Base-by-base conservation (phyloP, 1,140 invertebrate genomes). In the Ruditapes philippinarum region DNA sequence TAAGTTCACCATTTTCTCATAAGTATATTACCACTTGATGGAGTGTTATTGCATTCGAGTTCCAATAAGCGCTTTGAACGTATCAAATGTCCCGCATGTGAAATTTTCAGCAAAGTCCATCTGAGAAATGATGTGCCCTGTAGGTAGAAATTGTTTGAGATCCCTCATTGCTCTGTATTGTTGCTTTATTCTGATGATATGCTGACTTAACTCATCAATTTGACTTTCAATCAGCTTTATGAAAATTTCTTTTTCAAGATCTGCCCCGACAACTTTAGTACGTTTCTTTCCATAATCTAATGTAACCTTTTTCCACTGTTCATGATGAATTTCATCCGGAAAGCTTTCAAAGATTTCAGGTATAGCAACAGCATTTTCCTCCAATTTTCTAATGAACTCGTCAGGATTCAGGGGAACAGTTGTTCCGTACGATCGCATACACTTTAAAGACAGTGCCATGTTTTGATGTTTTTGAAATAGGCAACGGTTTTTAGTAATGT, bases 61-160 rank as follows among this genome's bases (percentile, higher is more conserved):
- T 86, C 70, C 85, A 90, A 42, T 89, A 80, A 3, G 89, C 82
- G n/a, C 81, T 82, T 62, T 91, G 90, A 17, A 91, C 79, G 45
- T 91, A 65, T 89, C 88, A 4, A 33, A 76, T 25, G 45, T 57
- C 19, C n/a, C 5, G 36, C 90, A 91, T 0, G 38, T 36, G 70
- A 54, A 89, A 31, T 89, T 92, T 73, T 91, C 89, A 5, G 89
- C 82, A 74, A 92, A 91, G 74, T 92, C 91, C 89, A 92, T 92
- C 31, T 92, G 91, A 17, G 91, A 76, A 9, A 82, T 42, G 31
- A 82, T 28, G n/a, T 62, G 38, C 1, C 1, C 14, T 17, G 81
- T 68, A n/a, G 5, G 5, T 17, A 90, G 51, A 17, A 76, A 65
- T 25, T 68, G 38, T 73, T 91, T 91, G 5, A 92, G 79, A 33